A percentile compares a stretch with the other conserved stretches of the same genome.
Conservation (phyloP, 2,888 invertebrate genomes). For the Physocephala rufipes region DNA sequence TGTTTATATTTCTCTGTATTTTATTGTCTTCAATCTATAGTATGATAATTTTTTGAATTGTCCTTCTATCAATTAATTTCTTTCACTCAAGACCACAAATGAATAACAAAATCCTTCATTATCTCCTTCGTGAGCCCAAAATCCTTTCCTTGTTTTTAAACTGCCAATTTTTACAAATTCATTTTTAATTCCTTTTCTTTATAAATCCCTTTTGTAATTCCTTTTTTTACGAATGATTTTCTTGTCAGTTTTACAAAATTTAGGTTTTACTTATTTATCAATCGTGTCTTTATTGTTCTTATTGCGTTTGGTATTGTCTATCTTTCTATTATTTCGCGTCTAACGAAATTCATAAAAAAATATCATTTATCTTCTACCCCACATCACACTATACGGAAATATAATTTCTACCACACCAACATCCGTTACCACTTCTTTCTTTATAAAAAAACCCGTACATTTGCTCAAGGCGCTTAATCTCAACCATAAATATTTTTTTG, state of each 20-base stretch:
- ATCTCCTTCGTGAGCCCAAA: background rate
- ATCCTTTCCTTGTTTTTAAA: background rate
- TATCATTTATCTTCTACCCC: background rate
- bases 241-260: background rate
- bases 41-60: too few relatives aligned
- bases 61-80: too few relatives aligned
- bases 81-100: background rate
- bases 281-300: background rate
- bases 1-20: too few relatives aligned
- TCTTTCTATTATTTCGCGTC: background rate
- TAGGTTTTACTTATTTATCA: background rate
- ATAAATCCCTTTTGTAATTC: background rate
- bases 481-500: too few relatives aligned
- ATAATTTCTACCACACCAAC: background rate
- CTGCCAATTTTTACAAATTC: background rate
- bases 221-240: background rate
- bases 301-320: background rate
- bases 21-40: too few relatives aligned
- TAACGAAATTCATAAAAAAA: background rate
- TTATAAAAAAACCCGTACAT: too few relatives aligned
- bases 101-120: background rate
- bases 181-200: background rate
- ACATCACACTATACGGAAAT: background rate
- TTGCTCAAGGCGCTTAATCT: too few relatives aligned
- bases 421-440: too few relatives aligned